Evolutionary conservation across 2,113 vertebrate genomes (phyloP).

Genomic region (Callaeas wilsoni): DNA sequence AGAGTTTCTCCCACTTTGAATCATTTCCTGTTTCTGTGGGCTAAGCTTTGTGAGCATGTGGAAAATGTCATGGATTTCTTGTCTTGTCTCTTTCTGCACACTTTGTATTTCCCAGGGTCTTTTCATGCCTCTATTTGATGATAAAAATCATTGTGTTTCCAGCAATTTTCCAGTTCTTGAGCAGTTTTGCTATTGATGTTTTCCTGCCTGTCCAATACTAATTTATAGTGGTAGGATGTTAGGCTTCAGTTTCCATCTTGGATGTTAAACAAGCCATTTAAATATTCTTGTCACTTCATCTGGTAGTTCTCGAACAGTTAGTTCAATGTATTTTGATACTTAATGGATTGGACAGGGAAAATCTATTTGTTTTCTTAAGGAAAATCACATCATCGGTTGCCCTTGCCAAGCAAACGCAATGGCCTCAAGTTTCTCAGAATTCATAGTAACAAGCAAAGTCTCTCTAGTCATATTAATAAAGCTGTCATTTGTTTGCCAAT

Average conservation of each 20-base stretch:
- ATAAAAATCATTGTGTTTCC: background rate
- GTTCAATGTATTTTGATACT: background rate
- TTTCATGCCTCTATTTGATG: background rate
- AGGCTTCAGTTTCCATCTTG: background rate
- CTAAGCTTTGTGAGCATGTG: background rate
- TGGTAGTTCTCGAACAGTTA: background rate
- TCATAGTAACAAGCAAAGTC: background rate
- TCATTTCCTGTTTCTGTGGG: background rate
- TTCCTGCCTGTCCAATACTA: background rate
- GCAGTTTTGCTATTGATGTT: background rate
- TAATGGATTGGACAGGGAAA: background rate
- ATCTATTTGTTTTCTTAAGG: conserved; percentile 22
- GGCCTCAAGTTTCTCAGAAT: conserved; percentile 15
- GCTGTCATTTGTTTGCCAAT: background rate
- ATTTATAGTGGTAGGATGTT: background rate
- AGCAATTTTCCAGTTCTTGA: background rate
- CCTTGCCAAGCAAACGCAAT: conserved; percentile 16
- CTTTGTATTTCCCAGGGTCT: background rate
- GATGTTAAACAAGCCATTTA: background rate
- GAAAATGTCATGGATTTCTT: background rate
- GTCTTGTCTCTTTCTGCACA: background rate
- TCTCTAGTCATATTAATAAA: conserved; percentile 30
- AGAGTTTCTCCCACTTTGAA: background rate
- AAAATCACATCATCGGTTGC: background rate
- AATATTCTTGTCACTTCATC: background rate